These are phyloP conservation scores for Philopedon plagiatum DNA, from an alignment of 2,888 invertebrate species.

Conservation along the genomic window DNA sequence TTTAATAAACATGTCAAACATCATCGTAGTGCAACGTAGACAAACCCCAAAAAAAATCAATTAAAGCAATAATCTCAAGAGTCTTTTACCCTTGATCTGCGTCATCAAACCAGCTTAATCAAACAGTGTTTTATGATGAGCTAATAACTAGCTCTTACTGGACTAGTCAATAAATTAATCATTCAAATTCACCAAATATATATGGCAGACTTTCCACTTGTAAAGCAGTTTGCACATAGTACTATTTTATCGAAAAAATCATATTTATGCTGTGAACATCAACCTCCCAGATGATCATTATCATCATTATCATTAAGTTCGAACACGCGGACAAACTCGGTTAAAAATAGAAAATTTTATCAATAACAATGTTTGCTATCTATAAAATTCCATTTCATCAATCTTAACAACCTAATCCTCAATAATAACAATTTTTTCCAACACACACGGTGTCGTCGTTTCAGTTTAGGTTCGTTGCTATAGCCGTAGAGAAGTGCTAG, in stretches of 20 bases:
- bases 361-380: constrained; percentile 2
- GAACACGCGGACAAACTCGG: neutral
- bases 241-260: neutral
- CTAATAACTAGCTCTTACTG: neutral
- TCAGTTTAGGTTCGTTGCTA: neutral
- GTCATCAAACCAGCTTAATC: too few relatives aligned
- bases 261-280: constrained; percentile 2
- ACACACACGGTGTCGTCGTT: neutral
- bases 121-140: neutral
- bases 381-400: neutral
- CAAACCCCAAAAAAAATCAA: too few relatives aligned
- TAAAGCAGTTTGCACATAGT: neutral
- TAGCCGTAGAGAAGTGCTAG: neutral
- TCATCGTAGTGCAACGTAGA: too few relatives aligned
- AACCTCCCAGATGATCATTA: neutral
- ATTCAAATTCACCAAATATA: too few relatives aligned
- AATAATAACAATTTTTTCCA: neutral
- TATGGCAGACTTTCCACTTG: neutral
- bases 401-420: constrained; percentile 13
- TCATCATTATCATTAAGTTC: neutral
- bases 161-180: too few relatives aligned
- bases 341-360: constrained; percentile 11
- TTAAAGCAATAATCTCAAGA: too few relatives aligned
- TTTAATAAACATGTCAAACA: too few relatives aligned
- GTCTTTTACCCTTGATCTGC: too few relatives aligned